phyloP scores from a whole-genome alignment of 2,113 vertebrate genomes.

The Clarias macrocephalus region DNA sequence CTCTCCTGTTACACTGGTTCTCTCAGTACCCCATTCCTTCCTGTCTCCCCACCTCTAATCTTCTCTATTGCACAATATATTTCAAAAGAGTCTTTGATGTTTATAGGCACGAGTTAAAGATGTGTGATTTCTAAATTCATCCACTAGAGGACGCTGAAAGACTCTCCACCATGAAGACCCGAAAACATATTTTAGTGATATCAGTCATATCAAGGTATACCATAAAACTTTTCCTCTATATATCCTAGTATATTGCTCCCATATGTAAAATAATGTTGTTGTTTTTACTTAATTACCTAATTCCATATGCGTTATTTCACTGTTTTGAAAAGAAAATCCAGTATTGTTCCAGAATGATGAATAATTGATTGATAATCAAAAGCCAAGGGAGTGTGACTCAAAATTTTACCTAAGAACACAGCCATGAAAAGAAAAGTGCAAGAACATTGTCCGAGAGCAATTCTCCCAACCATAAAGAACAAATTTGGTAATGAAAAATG shows the following conservation, averaged over 20 bases:
- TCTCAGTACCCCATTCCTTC: neutral
- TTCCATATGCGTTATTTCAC: no score
- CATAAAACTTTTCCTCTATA: neutral
- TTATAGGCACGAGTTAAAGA: neutral
- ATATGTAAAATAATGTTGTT: neutral
- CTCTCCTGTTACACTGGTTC: neutral
- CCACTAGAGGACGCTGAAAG: constrained; percentile 19
- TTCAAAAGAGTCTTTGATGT: neutral
- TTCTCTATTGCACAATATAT: neutral
- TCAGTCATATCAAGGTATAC: neutral
- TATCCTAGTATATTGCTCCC: neutral
- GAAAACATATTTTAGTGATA: neutral
- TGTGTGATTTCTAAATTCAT: neutral
- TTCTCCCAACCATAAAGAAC: no score
- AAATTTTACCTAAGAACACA: no score
- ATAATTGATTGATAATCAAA: no score
- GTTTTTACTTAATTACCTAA: no score
- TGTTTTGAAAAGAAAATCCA: no score
- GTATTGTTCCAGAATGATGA: no score
- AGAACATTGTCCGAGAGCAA: no score
- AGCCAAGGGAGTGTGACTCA: no score
- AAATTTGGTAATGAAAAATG: no score
- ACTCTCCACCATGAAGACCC: neutral
- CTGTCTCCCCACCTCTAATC: neutral
- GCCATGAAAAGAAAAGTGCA: no score